Percentiles rank a stretch among this genome's conserved stretches.
phyloP scores from a whole-genome alignment of 1,140 invertebrate genomes.

The Lerema accius region DNA sequence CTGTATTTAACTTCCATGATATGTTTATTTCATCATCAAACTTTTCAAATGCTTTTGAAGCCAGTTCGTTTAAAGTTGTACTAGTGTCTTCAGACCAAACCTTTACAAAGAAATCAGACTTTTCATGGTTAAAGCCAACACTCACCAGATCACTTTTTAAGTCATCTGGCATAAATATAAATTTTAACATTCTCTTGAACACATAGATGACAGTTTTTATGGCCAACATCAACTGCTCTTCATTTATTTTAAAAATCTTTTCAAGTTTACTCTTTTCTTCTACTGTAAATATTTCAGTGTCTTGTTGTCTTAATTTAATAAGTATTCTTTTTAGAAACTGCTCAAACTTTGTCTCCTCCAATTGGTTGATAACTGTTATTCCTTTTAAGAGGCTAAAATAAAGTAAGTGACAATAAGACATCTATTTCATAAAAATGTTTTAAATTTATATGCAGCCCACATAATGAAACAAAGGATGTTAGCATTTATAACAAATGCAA shows the following conservation, averaged over 20 bases:
- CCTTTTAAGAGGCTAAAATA: conserved; percentile 67
- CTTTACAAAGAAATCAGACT: conserved; percentile 62
- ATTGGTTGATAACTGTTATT: conserved; percentile 54
- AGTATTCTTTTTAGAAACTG: conserved; percentile 66
- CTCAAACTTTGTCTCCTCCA: conserved; percentile 68
- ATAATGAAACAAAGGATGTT: no score
- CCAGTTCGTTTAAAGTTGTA: conserved; percentile 57
- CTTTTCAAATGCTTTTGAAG: conserved; percentile 43
- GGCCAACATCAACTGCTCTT: conserved; percentile 56
- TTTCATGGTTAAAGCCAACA: conserved; percentile 63
- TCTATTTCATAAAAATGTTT: no score
- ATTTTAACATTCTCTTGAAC: conserved; percentile 68
- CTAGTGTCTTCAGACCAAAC: conserved; percentile 70
- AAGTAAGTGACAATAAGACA: conserved; percentile 15
- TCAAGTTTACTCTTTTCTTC: conserved; percentile 65
- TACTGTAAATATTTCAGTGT: conserved; percentile 64
- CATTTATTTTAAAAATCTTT: conserved; percentile 67
- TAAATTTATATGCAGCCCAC: no score
- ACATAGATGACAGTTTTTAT: conserved; percentile 69
- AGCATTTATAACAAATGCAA: no score
- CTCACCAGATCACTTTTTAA: conserved; percentile 61
- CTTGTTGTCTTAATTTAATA: conserved; percentile 59
- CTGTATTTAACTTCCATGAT: conserved; percentile 70
- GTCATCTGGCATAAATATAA: conserved; percentile 68
- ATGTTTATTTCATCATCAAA: conserved; percentile 53